These are phyloP conservation scores for Therioaphis trifolii DNA, from an alignment of 2,888 invertebrate genomes.

Conservation along the genomic window DNA sequence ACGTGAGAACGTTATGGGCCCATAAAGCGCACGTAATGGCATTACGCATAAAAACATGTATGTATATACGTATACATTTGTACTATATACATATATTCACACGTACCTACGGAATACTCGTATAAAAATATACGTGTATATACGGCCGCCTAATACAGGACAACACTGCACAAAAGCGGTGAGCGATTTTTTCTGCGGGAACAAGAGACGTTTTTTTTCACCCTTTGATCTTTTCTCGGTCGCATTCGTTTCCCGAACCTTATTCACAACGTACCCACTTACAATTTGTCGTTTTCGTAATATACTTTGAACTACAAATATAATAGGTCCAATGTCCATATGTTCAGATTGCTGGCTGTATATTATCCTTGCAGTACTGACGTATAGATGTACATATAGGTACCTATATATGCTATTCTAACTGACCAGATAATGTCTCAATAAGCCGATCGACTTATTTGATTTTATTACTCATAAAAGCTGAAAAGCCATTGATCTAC, in stretches of 20 bases:
- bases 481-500: too few relatives aligned
- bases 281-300: neutral
- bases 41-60: constrained; percentile 38
- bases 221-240: neutral
- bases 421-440: too few relatives aligned
- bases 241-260: neutral
- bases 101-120: neutral
- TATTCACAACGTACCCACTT: neutral
- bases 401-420: too few relatives aligned
- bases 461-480: too few relatives aligned
- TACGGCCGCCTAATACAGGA: too few relatives aligned
- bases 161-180: neutral
- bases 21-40: constrained; percentile 55
- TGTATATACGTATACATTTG: neutral
- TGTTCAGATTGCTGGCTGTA: too few relatives aligned
- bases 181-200: neutral
- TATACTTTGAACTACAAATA: too few relatives aligned
- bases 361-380: too few relatives aligned
- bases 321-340: too few relatives aligned
- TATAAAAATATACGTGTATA: neutral
- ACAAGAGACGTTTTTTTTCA: neutral
- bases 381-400: too few relatives aligned
- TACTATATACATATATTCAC: neutral
- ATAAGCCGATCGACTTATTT: too few relatives aligned
- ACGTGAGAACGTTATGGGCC: constrained; percentile 57